Evolutionary conservation across 2,113 vertebrate genomes (phyloP).

Genomic region (Regulus satrapa): DNA sequence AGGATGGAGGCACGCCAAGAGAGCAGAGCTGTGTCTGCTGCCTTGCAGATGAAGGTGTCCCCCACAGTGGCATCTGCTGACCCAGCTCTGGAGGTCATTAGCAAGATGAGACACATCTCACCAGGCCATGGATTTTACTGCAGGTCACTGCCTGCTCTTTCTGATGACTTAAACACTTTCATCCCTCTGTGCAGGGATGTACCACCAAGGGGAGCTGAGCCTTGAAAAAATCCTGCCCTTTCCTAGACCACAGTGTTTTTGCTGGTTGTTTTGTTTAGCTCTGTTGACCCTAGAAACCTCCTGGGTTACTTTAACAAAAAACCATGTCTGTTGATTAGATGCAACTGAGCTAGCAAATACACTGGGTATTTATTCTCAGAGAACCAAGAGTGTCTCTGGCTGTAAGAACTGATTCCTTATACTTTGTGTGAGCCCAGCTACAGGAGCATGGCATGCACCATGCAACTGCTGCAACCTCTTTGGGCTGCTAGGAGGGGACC

Average conservation of each 20-base stretch:
- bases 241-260: not conserved
- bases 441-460: not conserved
- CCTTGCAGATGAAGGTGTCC: not conserved
- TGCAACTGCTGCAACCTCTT: not conserved
- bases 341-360: not conserved
- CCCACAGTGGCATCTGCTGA: not conserved
- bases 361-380: not conserved
- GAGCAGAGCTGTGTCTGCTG: not conserved
- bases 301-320: not conserved
- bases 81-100: not conserved
- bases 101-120: not conserved
- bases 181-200: not conserved
- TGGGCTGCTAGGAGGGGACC: not conserved
- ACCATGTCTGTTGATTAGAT: not conserved
- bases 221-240: not conserved
- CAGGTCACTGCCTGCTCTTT: conserved; percentile 26
- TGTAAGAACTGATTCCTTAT: not conserved
- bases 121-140: not conserved
- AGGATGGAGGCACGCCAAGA: not conserved
- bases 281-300: conserved; percentile 8
- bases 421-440: not conserved
- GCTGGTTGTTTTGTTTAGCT: conserved; percentile 29
- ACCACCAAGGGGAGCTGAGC: not conserved
- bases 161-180: conserved; percentile 2
- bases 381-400: not conserved